These are phyloP conservation scores for Brachypalpus laphriformis DNA, from an alignment of 2,888 invertebrate genomes.

Conservation along the genomic window DNA sequence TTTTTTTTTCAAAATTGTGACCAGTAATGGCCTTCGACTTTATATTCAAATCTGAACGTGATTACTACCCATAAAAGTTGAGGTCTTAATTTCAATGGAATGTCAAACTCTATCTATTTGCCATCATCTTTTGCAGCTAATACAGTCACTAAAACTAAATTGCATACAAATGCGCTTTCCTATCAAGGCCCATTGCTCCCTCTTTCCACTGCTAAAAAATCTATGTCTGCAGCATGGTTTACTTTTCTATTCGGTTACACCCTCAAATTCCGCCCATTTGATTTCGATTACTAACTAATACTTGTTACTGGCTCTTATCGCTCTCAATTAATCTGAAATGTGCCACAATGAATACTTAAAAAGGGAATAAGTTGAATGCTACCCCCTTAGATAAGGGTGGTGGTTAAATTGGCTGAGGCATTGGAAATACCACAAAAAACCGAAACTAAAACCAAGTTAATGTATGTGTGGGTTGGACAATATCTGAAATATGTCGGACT, in stretches of 20 bases:
- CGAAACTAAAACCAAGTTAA: slow-evolving; percentile 14
- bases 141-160: slow-evolving; percentile 25
- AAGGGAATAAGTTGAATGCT: slow-evolving; percentile 33
- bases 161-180: background rate
- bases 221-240: background rate
- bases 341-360: slow-evolving; percentile 66
- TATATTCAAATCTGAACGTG: background rate
- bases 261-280: slow-evolving; percentile 55
- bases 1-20: background rate
- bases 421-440: slow-evolving; percentile 35
- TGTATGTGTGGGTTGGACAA: slow-evolving; percentile 46
- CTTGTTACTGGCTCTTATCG: slow-evolving; percentile 65
- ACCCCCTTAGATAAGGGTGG: background rate
- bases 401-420: background rate
- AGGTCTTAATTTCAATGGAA: slow-evolving; percentile 19
- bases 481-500: slow-evolving; percentile 62
- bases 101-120: slow-evolving; percentile 32
- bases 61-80: background rate
- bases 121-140: slow-evolving; percentile 22
- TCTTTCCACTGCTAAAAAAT: background rate
- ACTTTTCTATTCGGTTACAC: slow-evolving; percentile 22
- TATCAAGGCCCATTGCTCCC: background rate
- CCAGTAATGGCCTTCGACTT: background rate
- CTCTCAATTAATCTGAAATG: slow-evolving; percentile 68
- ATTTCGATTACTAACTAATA: slow-evolving; percentile 70